A percentile compares a stretch with the other conserved stretches of the same genome.
phyloP scores from a whole-genome alignment of 2,888 invertebrate species.

The Troides aeacus region DNA sequence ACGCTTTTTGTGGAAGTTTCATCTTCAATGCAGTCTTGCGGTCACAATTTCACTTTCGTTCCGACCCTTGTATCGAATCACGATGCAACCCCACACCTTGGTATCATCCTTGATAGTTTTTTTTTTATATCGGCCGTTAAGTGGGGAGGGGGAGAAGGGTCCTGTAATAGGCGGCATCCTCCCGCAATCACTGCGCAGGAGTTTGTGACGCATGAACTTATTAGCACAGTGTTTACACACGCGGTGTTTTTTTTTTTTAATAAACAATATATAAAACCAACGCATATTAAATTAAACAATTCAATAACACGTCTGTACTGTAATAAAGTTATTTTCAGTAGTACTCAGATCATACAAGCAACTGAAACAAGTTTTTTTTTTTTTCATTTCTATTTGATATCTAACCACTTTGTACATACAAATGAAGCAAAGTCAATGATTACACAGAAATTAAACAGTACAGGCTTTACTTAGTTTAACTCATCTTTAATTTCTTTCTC shows the following conservation, averaged over 20 bases:
- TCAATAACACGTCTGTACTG: too few species aligned
- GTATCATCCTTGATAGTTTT: constrained; percentile 18
- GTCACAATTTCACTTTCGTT: constrained; percentile 27
- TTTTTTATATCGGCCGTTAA: constrained; percentile 5
- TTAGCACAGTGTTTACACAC: constrained; percentile 46
- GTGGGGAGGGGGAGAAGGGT: constrained; percentile 42
- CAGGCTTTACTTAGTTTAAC: too few species aligned
- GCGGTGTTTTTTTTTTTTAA: constrained; percentile 28
- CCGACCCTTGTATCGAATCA: constrained; percentile 18
- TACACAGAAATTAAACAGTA: too few species aligned
- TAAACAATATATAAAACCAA: background rate
- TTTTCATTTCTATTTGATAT: too few species aligned
- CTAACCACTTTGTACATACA: too few species aligned
- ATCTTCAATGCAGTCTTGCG: constrained; percentile 15
- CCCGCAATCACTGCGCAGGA: constrained; percentile 70
- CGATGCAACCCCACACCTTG: constrained; percentile 18
- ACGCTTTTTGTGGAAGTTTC: constrained; percentile 14
- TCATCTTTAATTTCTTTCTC: too few species aligned
- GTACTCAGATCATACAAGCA: too few species aligned
- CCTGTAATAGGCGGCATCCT: constrained; percentile 68
- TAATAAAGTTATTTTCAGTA: too few species aligned
- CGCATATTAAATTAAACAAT: too few species aligned
- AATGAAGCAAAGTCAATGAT: too few species aligned
- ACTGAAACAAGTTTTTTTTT: too few species aligned
- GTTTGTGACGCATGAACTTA: constrained; percentile 64